phyloP scores from a whole-genome alignment of 92 coral and sea anemone species.

The Epizoanthus fatuus region DNA sequence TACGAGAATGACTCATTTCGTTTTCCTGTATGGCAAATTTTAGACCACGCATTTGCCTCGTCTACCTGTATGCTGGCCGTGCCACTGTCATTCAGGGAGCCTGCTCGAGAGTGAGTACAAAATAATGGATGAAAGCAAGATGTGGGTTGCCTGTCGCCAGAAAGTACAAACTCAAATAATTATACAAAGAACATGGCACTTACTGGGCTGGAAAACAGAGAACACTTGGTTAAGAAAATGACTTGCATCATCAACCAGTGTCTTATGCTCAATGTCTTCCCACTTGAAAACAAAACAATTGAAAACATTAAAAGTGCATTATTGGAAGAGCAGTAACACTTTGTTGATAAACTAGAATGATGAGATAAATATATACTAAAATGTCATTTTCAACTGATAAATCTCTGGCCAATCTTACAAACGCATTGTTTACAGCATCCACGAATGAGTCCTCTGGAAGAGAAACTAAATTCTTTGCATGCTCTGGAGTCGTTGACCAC shows the following conservation, averaged over 20 bases:
- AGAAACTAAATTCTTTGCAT: constrained; percentile 89
- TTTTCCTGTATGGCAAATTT: no score
- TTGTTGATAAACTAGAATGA: neutral
- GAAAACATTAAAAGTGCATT: neutral
- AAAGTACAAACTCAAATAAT: no score
- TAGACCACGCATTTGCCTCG: no score
- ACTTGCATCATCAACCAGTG: constrained; percentile 86
- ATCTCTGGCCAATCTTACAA: constrained; percentile 65
- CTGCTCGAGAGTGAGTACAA: no score
- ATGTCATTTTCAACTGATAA: neutral
- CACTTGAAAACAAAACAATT: constrained; percentile 68
- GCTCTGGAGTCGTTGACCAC: constrained; percentile 95
- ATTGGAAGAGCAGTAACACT: neutral
- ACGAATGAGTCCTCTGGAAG: constrained; percentile 91
- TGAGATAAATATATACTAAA: neutral
- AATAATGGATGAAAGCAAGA: no score
- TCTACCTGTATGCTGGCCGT: no score
- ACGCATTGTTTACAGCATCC: constrained; percentile 97
- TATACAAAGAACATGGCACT: neutral
- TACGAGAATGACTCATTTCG: no score
- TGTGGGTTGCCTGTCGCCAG: no score
- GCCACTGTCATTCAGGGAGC: no score
- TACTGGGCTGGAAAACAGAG: constrained; percentile 81
- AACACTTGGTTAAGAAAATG: constrained; percentile 71
- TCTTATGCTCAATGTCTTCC: constrained; percentile 86